phyloP scores from a whole-genome alignment of 1,140 invertebrate genomes.

The Leptinotarsa defecta region DNA sequence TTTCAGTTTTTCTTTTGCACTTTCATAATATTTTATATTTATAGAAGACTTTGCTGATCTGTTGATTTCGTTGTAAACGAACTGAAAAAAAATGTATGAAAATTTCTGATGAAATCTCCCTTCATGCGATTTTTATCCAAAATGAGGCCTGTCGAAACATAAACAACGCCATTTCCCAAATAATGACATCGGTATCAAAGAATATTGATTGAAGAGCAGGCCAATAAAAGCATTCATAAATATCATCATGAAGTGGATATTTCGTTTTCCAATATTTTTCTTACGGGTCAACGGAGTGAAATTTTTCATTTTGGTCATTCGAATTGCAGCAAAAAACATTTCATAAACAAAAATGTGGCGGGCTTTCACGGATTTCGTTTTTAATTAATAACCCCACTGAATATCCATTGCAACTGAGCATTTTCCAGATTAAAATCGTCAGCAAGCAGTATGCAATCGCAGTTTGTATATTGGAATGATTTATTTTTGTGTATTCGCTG shows the following conservation, averaged over 20 bases:
- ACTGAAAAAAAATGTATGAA: too few species aligned
- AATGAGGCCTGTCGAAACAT: too few species aligned
- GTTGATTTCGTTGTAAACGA: too few species aligned
- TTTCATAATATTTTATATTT: too few species aligned
- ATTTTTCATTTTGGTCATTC: background rate
- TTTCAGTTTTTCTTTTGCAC: too few species aligned
- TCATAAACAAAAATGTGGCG: background rate
- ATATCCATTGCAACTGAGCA: conserved; percentile 5
- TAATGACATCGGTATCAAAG: too few species aligned
- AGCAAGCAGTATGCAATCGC: background rate
- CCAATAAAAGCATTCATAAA: too few species aligned
- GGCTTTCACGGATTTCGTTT: background rate
- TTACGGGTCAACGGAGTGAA: background rate
- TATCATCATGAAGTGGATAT: background rate
- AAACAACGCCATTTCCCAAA: too few species aligned
- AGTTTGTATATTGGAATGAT: background rate
- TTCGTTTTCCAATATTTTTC: background rate
- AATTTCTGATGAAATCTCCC: too few species aligned
- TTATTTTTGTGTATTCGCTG: conserved; percentile 6
- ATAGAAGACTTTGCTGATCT: too few species aligned
- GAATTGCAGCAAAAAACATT: background rate
- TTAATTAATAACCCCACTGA: conserved; percentile 2
- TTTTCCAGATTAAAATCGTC: background rate
- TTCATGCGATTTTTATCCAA: too few species aligned
- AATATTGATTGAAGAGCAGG: too few species aligned